A percentile compares a stretch with the other conserved stretches of the same genome.
phyloP scores from a whole-genome alignment of 2,888 invertebrate species.

The Rhynchonema sp. region DNA sequence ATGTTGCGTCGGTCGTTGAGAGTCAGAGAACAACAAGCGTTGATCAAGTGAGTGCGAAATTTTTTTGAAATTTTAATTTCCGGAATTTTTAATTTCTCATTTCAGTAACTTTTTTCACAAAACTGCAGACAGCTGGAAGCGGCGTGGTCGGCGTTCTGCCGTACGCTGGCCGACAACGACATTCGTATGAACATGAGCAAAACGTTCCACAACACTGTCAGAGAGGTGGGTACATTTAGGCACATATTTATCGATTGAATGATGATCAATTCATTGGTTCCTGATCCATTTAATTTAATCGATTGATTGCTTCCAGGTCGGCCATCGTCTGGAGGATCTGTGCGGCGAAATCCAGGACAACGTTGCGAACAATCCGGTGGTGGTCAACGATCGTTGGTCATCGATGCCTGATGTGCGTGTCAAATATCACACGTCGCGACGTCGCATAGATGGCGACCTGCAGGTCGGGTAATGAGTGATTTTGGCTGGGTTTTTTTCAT shows the following conservation, averaged over 20 bases:
- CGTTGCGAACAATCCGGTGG: not conserved
- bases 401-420: not conserved
- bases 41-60: too few relatives aligned
- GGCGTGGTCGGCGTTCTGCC: slow-evolving; percentile 9
- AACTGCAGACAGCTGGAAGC: slow-evolving; percentile 6
- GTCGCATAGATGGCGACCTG: not conserved
- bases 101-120: not conserved
- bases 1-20: slow-evolving; percentile 52
- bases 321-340: not conserved
- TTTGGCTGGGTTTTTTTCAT: too few relatives aligned
- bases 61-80: too few relatives aligned
- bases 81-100: not conserved
- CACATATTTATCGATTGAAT: not conserved
- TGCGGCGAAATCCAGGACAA: not conserved
- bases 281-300: not conserved
- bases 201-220: slow-evolving; percentile 49
- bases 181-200: slow-evolving; percentile 50
- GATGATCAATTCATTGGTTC: not conserved
- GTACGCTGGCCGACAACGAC: slow-evolving; percentile 2
- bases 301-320: not conserved
- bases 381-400: not conserved
- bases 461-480: too few relatives aligned
- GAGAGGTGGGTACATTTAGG: slow-evolving; percentile 27
- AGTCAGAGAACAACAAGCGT: slow-evolving; percentile 20
- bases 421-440: not conserved